Percentiles rank a stretch among this genome's conserved stretches.
phyloP scores from a whole-genome alignment of 2,797 vertebrate genomes.

The Phataginus tricuspis region DNA sequence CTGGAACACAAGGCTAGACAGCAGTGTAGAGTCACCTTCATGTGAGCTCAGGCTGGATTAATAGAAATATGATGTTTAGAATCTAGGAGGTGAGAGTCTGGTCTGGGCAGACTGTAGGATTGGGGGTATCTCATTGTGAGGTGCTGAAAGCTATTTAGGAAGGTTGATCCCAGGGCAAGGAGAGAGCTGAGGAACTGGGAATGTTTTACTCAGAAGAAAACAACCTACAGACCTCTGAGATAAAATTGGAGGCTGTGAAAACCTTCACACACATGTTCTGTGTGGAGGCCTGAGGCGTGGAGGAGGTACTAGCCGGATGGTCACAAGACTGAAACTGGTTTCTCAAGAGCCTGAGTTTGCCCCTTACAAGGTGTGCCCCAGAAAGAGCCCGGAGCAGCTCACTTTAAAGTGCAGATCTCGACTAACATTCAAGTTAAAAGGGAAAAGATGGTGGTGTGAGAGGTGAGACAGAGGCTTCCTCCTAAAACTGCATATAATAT shows the following conservation, averaged over 20 bases:
- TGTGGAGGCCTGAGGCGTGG: rapidly evolving
- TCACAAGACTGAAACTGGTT: not conserved
- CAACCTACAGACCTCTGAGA: not conserved
- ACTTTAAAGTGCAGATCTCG: not conserved
- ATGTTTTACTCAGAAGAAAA: not conserved
- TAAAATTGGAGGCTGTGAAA: not conserved
- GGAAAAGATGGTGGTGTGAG: too few species aligned
- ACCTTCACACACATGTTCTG: not conserved
- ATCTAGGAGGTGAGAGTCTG: not conserved
- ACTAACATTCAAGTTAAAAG: too few species aligned
- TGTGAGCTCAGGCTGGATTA: not conserved
- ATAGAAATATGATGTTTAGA: not conserved
- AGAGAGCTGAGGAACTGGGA: not conserved
- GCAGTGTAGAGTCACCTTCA: not conserved
- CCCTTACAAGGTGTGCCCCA: not conserved
- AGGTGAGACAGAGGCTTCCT: too few species aligned
- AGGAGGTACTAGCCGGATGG: too few species aligned
- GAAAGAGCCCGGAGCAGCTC: not conserved
- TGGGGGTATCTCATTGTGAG: not conserved
- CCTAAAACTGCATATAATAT: too few species aligned
- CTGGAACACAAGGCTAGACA: not conserved
- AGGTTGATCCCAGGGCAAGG: not conserved
- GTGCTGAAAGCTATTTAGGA: not conserved
- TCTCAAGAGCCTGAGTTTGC: not conserved
- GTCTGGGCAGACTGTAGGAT: not conserved